Base-by-base conservation (phyloP, 2,888 invertebrate species). In the Parthenolecanium corni region DNA sequence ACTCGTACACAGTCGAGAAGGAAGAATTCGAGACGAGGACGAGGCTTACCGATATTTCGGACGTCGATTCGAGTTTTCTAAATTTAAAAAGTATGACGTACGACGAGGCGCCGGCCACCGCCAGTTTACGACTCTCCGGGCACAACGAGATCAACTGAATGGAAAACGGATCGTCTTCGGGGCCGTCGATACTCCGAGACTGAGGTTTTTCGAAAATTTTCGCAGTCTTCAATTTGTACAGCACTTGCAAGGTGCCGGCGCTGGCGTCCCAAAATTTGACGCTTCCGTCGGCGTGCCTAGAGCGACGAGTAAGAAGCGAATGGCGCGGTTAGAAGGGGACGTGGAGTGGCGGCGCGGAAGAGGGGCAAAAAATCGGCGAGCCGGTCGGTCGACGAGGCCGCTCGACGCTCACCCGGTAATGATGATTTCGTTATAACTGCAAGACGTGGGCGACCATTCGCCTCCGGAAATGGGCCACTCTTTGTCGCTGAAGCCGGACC, bases 211-310 rank as follows among this genome's bases (percentile, higher is more conserved):
- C 89, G 74, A 89, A 88, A 64, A 87, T 81, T 79, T 96, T 95
- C 69, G 91, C 89, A 73, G 95, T 95, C 80, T 96, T 97, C 72
- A 97, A 78, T 80, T 96, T 96, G 79, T 97, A 97, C 72, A 97
- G 81, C 71, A 95, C 87, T 80, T 96, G 95, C 70, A 98, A 80
- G 66, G 90, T 89, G 68, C 94, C 94, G 61, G 92, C 93, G 72
- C 94, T 93, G 52, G 94, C 93, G 75, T 98, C 97, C 97, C 97
- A 98, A 77, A 98, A 98, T 75, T 96, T 96, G 64, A 99, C 81
- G 72, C 94, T 94, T 58, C 98, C 98, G 77, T 99, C 98, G 67
- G 95, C 90, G 76, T 97, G 96, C 56, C 93, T 91, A 77, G n/a
- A 77, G 31, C 31, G 31, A 31, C 31, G n/a, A n/a, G n/a, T n/a